Percentiles rank a stretch among this genome's conserved stretches.
Conservation (phyloP, 2,113 vertebrate genomes). For the Astur gentilis region DNA sequence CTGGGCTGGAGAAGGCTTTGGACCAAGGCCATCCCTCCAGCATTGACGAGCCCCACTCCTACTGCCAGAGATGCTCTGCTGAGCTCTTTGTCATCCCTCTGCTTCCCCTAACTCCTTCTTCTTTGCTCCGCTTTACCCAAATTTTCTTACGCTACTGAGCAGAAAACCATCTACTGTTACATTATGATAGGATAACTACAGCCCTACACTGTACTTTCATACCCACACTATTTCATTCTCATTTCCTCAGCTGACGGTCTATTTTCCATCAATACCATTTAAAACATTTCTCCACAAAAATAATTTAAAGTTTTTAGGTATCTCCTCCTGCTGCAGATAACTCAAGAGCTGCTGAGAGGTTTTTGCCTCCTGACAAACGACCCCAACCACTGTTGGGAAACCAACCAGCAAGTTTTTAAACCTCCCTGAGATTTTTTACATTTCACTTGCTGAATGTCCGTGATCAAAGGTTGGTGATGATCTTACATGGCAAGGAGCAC, state of each 20-base stretch:
- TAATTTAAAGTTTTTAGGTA: too few relatives aligned
- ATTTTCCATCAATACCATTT: background rate
- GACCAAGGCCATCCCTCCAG: background rate
- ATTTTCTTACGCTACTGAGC: background rate
- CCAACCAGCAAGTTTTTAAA: background rate
- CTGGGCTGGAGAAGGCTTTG: background rate
- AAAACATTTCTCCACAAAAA: background rate
- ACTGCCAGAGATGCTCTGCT: background rate
- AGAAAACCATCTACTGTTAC: background rate
- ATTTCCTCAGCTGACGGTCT: background rate
- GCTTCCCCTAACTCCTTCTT: background rate
- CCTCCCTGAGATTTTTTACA: background rate
- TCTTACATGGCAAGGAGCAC: background rate
- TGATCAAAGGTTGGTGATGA: background rate
- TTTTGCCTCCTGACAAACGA: background rate
- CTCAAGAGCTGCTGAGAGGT: background rate
- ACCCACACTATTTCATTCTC: background rate
- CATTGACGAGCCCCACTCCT: background rate
- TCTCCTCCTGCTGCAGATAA: background rate
- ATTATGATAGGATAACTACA: background rate
- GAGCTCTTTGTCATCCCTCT: background rate
- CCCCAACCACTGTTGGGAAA: background rate
- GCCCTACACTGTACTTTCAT: background rate
- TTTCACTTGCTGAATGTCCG: background rate
- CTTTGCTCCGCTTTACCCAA: background rate